Evolutionary conservation across 2,888 invertebrate species (phyloP), one percentile per base, ranked within the genome.

Genomic region (Metalampra italica): DNA sequence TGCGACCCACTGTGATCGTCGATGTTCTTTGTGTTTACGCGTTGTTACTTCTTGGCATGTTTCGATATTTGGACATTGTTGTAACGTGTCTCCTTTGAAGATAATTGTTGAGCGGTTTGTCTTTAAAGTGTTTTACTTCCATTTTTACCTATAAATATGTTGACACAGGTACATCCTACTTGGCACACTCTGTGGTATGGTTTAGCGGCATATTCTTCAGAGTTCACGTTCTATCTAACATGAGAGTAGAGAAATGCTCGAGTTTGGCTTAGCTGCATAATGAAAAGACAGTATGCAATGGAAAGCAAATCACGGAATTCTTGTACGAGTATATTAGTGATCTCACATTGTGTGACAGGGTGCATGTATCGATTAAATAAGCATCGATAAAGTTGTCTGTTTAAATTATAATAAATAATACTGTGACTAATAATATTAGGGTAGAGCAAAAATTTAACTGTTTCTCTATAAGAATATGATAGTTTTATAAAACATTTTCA

Each of bases 271-370:
- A 68, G 72, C 53, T 64, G 67, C 62, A 68, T 60, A 59, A 56
- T 46, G 22, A 3, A 22, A 22, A 22, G 50, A 51, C 60, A 60
- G 60, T 62, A 60, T 53, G 43, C 47, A 43, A 53, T 47, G 38
- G 49, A 49, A 52, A 48, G 22, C 44, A 40, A 60, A 49, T 60
- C 59, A 60, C 56, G 57, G 59, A 64, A 62, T 57, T 63, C 60
- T 59, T 54, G 49, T 50, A 48, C 59, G 52, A 57, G n/a, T 64
- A 60, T 60, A 57, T 64, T 70, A 78, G 46, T 9, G 42, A 41
- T 49, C 61, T 66, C 85, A 87, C 86, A 88, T 79, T 77, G 88
- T 88, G 88, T 88, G 88, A 83, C 88, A 84, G 85, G 84, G 79
- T 83, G 86, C 87, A 87, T 88, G 88, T 87, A 87, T 87, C 84